Evolutionary conservation across 1,140 invertebrate species (phyloP), one percentile per base, ranked within the genome.

Genomic region (Zaprionus nigranus): DNA sequence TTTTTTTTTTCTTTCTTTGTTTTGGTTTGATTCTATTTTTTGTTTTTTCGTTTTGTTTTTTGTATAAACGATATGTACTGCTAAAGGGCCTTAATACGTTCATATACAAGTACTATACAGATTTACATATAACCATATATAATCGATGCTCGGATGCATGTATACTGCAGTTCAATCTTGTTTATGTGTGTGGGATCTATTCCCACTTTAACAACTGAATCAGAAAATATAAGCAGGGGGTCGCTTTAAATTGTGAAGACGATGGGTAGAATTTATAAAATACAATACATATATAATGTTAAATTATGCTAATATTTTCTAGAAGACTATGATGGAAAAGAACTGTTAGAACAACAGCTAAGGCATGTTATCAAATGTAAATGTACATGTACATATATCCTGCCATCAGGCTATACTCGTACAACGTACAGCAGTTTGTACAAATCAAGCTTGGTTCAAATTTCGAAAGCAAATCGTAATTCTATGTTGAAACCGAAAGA

Each of bases 21-120:
- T 17, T 7, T 46, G 30, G 2, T 34, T 34, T 34, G 30, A 34
- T 34, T 34, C 40, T 46, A 9, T 15, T 40, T 46, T 46, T 46
- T 17, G 1, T 2, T 7, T n/a, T n/a, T n/a, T n/a, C n/a, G n/a
- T n/a, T n/a, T 43, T 17, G 40, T 2, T 34, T 34, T 70, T 43
- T 87, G 79, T 82, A 86, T 77, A 88, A 70, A 87, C 84, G 83
- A 86, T 86, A 86, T 86, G 84, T 86, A 75, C 69, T 40, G 63
- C 84, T 86, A 88, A 63, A 79, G 65, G 79, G 83, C 59, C 20
- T 51, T 76, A 83, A 79, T 74, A 78, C 36, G 62, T 66, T 36
- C 28, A 57, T 71, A 61, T 79, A 46, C 46, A 24, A 67, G 26
- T 61, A 64, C 75, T 78, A 77, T 60, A 66, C 59, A 61, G 17